Conservation (phyloP, 2,113 vertebrate genomes). For the Rafetus swinhoei region DNA sequence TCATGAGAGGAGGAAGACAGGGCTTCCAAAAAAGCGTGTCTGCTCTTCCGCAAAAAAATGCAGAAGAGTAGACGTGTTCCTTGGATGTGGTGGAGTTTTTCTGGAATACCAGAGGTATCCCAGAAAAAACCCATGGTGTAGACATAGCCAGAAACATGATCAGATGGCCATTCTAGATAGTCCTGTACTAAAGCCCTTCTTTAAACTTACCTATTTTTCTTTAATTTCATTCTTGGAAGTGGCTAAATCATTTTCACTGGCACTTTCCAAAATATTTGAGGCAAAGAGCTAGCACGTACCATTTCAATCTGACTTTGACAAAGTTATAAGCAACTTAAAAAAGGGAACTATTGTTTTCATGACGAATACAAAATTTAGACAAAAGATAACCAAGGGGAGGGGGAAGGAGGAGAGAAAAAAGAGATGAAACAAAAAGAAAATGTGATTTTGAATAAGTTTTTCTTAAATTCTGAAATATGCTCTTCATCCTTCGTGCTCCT, state of each 20-base stretch:
- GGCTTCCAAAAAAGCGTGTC: too few species aligned
- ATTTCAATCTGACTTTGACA: neutral
- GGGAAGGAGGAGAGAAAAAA: rapidly evolving
- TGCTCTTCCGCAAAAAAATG: too few species aligned
- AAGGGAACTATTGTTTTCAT: neutral
- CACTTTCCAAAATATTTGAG: neutral
- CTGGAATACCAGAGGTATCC: too few species aligned
- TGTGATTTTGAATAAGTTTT: neutral
- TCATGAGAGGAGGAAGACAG: too few species aligned
- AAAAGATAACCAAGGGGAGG: neutral
- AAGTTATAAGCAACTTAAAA: neutral
- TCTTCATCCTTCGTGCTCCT: neutral
- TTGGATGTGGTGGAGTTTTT: too few species aligned
- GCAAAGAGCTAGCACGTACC: neutral
- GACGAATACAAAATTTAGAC: neutral
- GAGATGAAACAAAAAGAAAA: neutral
- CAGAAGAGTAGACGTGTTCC: too few species aligned
- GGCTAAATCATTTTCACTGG: neutral
- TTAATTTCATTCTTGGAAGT: neutral
- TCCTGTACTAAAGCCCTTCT: neutral
- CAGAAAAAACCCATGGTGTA: too few species aligned
- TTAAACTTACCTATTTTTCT: neutral
- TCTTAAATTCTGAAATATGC: neutral
- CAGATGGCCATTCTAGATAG: neutral
- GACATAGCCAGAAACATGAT: neutral